Percentiles rank a stretch among this genome's conserved stretches.
Conservation (phyloP, 1,140 invertebrate genomes). For the Solenopsis invicta region DNA sequence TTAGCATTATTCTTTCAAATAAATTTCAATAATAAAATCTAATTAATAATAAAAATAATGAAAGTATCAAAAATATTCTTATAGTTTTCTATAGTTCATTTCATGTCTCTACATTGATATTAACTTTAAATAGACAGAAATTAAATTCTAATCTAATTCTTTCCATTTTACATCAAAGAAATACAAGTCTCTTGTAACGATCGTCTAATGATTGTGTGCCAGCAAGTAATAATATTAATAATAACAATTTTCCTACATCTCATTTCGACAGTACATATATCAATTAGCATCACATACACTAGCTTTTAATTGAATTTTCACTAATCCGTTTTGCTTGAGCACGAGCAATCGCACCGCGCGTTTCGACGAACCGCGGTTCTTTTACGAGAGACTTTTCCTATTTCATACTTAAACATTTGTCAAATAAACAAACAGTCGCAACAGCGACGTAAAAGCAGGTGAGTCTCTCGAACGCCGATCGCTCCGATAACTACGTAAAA, state of each 20-base stretch:
- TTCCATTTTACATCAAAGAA: neutral
- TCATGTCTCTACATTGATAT: neutral
- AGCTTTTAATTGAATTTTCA: constrained; percentile 36
- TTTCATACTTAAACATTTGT: neutral
- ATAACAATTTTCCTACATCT: neutral
- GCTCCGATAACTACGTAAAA: constrained; percentile 28
- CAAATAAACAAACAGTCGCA: constrained; percentile 30
- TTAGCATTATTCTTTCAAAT: neutral
- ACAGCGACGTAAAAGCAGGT: constrained; percentile 38
- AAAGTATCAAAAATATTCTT: neutral
- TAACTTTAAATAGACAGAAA: neutral
- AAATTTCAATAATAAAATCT: constrained; percentile 1
- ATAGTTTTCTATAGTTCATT: neutral
- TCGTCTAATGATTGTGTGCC: neutral
- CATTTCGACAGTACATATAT: neutral
- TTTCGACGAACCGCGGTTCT: constrained; percentile 44
- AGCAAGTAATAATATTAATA: neutral
- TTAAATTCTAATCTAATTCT: neutral
- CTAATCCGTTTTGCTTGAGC: constrained; percentile 48
- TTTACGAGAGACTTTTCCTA: constrained; percentile 46
- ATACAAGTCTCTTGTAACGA: neutral
- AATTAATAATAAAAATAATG: constrained; percentile 4
- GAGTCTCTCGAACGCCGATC: constrained; percentile 41
- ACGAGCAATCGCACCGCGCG: constrained; percentile 51
- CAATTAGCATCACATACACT: constrained; percentile 37